phyloP scores from a whole-genome alignment of 2,888 invertebrate species.

The Nasonia oneida region DNA sequence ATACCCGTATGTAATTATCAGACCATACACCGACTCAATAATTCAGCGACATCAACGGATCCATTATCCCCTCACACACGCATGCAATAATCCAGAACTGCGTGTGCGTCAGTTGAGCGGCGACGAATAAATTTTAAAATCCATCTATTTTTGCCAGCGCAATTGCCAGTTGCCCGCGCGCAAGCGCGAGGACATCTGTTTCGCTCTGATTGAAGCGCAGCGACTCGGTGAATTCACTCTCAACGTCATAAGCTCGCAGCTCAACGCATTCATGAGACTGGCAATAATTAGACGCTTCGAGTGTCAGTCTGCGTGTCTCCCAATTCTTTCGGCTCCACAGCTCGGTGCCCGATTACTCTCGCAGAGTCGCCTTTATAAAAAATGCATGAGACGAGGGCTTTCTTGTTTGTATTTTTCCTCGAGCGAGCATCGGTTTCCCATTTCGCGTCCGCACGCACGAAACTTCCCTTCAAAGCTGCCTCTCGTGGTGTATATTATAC shows the following conservation, averaged over 20 bases:
- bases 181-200: not conserved
- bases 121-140: too few species aligned
- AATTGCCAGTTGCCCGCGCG: too few species aligned
- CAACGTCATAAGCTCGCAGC: not conserved
- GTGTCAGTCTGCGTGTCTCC: not conserved
- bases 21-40: not conserved
- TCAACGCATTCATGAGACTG: not conserved
- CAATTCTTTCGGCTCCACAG: not conserved
- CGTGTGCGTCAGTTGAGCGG: too few species aligned
- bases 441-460: conserved; percentile 43
- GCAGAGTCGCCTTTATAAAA: conserved; percentile 65
- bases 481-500: not conserved
- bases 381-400: conserved; percentile 65
- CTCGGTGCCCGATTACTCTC: conserved; percentile 62
- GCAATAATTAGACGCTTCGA: conserved; percentile 27
- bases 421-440: conserved; percentile 46
- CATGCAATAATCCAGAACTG: too few species aligned
- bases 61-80: not conserved
- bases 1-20: not conserved
- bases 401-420: conserved; percentile 47
- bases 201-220: not conserved
- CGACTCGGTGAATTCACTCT: not conserved
- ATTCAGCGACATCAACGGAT: not conserved
- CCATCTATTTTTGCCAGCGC: too few species aligned
- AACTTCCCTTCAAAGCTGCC: not conserved